These are phyloP conservation scores for Lamprotornis superbus DNA, from an alignment of 2,113 vertebrate species.

Conservation along the genomic window DNA sequence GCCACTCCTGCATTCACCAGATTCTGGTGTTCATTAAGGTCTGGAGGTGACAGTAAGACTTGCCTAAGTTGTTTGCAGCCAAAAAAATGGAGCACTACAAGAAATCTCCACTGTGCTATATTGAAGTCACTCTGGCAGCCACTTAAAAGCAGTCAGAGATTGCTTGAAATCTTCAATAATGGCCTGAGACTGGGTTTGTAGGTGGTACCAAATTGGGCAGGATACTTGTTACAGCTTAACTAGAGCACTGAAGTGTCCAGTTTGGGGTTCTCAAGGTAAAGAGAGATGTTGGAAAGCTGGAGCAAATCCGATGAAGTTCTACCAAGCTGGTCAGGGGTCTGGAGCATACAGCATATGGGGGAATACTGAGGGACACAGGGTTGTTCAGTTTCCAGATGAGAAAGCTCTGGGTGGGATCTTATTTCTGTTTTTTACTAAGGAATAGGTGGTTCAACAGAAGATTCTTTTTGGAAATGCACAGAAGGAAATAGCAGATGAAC, in stretches of 20 bases:
- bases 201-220: not conserved
- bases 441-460: not conserved
- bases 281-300: not conserved
- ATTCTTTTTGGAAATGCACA: not conserved
- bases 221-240: not conserved
- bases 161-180: not conserved
- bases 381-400: not conserved
- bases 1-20: not conserved
- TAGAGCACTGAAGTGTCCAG: not conserved
- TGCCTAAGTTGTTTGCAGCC: not conserved
- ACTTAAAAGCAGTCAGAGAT: not conserved
- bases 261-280: not conserved
- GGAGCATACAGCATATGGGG: not conserved
- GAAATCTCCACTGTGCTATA: not conserved
- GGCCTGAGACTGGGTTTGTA: not conserved
- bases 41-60: not conserved
- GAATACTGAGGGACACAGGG: not conserved
- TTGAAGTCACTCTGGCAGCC: not conserved
- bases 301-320: not conserved
- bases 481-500: not conserved
- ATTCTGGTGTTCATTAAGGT: not conserved
- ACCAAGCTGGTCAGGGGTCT: not conserved
- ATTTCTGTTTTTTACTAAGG: not conserved
- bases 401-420: not conserved
- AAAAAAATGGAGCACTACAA: not conserved